These are phyloP conservation scores for Stichopus horrens DNA, from an alignment of 53 echinoderm and acorn worm species.

Conservation along the genomic window DNA sequence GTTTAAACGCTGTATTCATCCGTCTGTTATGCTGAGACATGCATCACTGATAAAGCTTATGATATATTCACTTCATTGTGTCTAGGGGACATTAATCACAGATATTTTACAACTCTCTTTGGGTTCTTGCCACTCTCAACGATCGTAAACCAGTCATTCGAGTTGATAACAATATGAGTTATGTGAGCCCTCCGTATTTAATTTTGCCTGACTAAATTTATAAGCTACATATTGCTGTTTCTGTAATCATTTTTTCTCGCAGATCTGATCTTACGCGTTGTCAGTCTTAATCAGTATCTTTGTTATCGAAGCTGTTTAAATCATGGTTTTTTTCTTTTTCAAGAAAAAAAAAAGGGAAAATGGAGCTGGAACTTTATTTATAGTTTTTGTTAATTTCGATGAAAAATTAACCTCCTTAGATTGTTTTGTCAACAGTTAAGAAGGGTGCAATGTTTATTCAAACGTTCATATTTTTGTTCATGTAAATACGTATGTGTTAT, in stretches of 20 bases:
- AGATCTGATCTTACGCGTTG: neutral
- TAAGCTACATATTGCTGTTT: slow-evolving; percentile 1
- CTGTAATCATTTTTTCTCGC: slow-evolving; percentile 14
- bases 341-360: no score
- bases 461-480: neutral
- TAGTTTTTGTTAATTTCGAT: neutral
- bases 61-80: slow-evolving; percentile 27
- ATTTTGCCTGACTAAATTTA: slow-evolving; percentile 38
- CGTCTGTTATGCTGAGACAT: neutral
- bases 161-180: slow-evolving; percentile 26
- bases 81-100: slow-evolving; percentile 40
- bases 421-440: neutral
- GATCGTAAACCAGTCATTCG: slow-evolving; percentile 28
- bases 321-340: no score
- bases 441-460: slow-evolving; percentile 42
- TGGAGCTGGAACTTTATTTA: neutral
- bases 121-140: slow-evolving; percentile 36
- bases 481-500: slow-evolving; percentile 21
- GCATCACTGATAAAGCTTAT: slow-evolving; percentile 15
- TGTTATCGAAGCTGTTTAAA: no score
- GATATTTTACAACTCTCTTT: slow-evolving; percentile 44
- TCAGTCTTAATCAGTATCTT: neutral
- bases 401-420: neutral
- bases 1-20: slow-evolving; percentile 4
- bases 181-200: slow-evolving; percentile 40